These are phyloP conservation scores for Dolichoris vasculosae DNA, from an alignment of 1,140 invertebrate species.

Conservation along the genomic window DNA sequence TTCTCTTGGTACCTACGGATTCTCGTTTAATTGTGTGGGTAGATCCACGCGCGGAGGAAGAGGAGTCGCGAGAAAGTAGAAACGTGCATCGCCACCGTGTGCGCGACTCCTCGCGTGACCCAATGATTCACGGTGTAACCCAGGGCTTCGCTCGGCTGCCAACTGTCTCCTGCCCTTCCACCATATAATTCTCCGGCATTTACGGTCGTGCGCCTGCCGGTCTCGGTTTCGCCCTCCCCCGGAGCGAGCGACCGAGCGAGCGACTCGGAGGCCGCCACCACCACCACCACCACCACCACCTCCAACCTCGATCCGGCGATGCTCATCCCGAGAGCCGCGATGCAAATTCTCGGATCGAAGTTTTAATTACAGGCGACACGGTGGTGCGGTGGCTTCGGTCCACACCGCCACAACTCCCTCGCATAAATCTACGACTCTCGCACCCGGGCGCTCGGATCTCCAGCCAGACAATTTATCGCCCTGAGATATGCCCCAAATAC, in stretches of 20 bases:
- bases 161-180: constrained; percentile 42
- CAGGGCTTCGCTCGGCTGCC: constrained; percentile 30
- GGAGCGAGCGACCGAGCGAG: neutral
- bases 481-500: constrained; percentile 17
- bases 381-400: constrained; percentile 1
- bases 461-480: neutral
- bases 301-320: no score
- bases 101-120: constrained; percentile 61
- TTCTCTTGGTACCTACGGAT: no score
- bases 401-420: neutral
- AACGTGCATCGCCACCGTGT: constrained; percentile 2
- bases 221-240: neutral
- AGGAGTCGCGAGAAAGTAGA: constrained; percentile 32
- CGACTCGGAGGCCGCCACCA: neutral
- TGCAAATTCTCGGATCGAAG: constrained; percentile 39
- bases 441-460: neutral
- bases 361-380: constrained; percentile 26
- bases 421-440: neutral
- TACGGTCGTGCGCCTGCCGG: constrained; percentile 35
- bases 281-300: neutral
- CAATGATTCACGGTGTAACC: constrained; percentile 61
- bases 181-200: constrained; percentile 29
- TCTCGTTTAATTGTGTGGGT: no score
- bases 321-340: constrained; percentile 45
- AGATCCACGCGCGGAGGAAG: neutral